Evolutionary conservation across 2,113 vertebrate species (phyloP), one percentile per base, ranked within the genome.

Genomic region (Dicaeum eximium): DNA sequence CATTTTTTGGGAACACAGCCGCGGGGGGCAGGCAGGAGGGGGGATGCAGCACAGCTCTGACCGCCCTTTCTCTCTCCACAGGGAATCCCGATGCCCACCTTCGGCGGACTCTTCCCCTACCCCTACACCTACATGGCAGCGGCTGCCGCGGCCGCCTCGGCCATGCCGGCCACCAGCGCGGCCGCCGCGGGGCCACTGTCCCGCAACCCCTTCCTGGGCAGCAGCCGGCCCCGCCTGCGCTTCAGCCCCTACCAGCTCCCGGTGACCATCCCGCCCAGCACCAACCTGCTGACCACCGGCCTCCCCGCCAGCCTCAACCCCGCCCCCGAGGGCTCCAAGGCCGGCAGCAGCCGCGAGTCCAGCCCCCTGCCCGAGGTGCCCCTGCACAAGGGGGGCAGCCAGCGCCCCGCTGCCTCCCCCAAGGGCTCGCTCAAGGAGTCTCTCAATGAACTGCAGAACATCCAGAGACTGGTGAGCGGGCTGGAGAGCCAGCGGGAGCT

Each of bases 121-220:
- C 99, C 99, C 1, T 99, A 99, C 98, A 99, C 99, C 95, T 99
- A 99, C 97, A 99, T 99, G 99, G 99, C 99, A 1, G 99, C 99
- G 0, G 99, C 99, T 0, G 99, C 99, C 0, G 99, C 99, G 0
- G 99, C 99, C 0, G 99, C 99, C 50, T 99, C 99, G 0, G 99
- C 99, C 51, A 97, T 99, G 86, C 99, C 99, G 1, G 98, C 98
- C 67, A 98, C 97, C 97, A 98, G 98, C 80, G 97, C 98, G 0
- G 91, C 94, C 0, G 87, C 96, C 0, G 98, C 99, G 0, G 98
- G 98, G 87, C 98, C 99, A 0, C 98, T 99, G 11, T 99, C 99
- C 96, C 98, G 99, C 95, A 99, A 99, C 88, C 99, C 99, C 24
- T 99, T 99, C 93, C 98, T 99, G 95, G 97, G 96, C 97, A 98